Conservation (phyloP, 2,113 vertebrate species). For the Crotalus tigris region DNA sequence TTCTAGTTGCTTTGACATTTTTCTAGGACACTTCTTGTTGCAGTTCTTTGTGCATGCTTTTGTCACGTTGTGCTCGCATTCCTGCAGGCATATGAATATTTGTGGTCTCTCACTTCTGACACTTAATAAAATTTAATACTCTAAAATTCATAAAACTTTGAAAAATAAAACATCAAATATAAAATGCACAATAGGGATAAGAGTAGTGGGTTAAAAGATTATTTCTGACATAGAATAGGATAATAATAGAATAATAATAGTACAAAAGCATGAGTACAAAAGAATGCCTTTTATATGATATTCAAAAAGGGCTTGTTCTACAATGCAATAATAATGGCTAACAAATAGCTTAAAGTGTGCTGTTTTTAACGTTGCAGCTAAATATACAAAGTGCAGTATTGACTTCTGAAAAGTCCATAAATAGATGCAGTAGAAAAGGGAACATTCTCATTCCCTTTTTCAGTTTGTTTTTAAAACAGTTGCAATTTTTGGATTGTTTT, state of each 20-base stretch:
- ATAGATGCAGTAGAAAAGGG: background rate
- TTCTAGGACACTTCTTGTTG: background rate
- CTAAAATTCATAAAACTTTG: background rate
- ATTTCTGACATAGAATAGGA: background rate
- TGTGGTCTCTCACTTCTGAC: background rate
- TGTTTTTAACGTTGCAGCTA: background rate
- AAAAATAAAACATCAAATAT: background rate
- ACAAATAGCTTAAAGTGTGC: slow-evolving; percentile 22
- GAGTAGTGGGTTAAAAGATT: background rate
- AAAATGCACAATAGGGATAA: background rate
- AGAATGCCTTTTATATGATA: background rate
- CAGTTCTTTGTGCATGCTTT: background rate
- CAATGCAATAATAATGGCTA: slow-evolving; percentile 46
- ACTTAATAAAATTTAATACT: background rate
- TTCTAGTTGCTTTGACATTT: background rate
- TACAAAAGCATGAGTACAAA: background rate
- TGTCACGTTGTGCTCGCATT: background rate
- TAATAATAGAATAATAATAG: background rate
- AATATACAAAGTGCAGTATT: slow-evolving; percentile 1
- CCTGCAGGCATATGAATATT: background rate
- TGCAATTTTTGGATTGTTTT: background rate
- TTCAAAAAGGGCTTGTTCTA: background rate
- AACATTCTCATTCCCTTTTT: background rate
- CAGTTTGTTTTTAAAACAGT: background rate
- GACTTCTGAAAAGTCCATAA: background rate